A percentile compares a stretch with the other conserved stretches of the same genome.
These are phyloP conservation scores for Pangasius sanitwongsei DNA, from an alignment of 2,797 vertebrate genomes.

Conservation along the genomic window DNA sequence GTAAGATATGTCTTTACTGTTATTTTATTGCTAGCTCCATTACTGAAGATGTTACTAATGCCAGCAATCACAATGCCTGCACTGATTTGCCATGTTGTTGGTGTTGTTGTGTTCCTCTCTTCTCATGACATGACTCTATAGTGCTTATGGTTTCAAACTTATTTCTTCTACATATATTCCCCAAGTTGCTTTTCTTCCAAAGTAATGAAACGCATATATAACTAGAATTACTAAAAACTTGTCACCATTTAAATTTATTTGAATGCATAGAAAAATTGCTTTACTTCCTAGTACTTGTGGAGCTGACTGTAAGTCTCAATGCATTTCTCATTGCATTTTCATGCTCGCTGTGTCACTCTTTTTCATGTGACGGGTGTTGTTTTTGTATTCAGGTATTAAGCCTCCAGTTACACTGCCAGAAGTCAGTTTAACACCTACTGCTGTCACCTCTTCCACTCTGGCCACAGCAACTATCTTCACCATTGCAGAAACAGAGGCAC, in stretches of 20 bases:
- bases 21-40: not conserved
- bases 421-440: conserved; percentile 56
- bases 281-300: not conserved
- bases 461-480: conserved; percentile 41
- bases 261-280: not conserved
- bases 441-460: conserved; percentile 58
- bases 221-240: not conserved
- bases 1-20: conserved; percentile 72
- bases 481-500: conserved; percentile 26
- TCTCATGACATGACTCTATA: not conserved
- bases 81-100: not conserved
- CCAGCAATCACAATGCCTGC: not conserved
- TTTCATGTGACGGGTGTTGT: conserved; percentile 39
- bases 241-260: not conserved
- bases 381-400: conserved; percentile 82
- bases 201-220: not conserved
- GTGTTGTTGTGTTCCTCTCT: not conserved
- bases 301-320: not conserved
- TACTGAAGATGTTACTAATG: not conserved
- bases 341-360: not conserved
- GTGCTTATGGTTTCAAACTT: not conserved
- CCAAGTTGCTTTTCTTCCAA: not conserved
- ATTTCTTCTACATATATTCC: not conserved
- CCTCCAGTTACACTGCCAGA: conserved; percentile 63
- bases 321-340: not conserved